Conservation (phyloP, 2,113 vertebrate genomes). For the Tragulus kanchil region DNA sequence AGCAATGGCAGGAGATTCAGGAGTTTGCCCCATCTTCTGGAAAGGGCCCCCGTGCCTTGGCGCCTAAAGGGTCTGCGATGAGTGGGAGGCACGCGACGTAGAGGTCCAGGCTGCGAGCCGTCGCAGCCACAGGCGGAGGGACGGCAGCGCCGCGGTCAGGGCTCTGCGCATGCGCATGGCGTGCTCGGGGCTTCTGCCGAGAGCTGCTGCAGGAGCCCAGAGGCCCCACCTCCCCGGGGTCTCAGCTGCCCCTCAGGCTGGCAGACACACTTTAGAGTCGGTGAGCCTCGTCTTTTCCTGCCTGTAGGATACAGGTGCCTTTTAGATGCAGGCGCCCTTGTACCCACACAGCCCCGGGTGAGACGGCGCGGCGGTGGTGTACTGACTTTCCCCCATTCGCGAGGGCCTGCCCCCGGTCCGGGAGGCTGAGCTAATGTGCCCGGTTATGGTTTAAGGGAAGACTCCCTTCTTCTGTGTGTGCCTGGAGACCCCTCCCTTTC, state of each 20-base stretch:
- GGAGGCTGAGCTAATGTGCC: background rate
- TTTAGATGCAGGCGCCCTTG: background rate
- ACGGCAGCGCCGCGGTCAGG: accelerated
- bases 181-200: background rate
- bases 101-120: background rate
- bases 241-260: background rate
- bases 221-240: background rate
- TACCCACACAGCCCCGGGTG: background rate
- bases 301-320: background rate
- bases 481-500: background rate
- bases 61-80: background rate
- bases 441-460: background rate
- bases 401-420: background rate
- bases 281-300: background rate
- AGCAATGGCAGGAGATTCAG: background rate
- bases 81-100: background rate
- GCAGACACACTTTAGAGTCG: background rate
- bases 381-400: background rate
- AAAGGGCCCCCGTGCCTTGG: background rate
- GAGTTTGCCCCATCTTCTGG: background rate
- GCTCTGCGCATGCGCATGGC: accelerated
- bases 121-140: accelerated
- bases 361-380: background rate
- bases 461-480: background rate
- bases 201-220: background rate